A percentile compares a stretch with the other conserved stretches of the same genome.
Evolutionary conservation across 1,140 invertebrate species (phyloP).

Genomic region (Akabosia matsudoensis): DNA sequence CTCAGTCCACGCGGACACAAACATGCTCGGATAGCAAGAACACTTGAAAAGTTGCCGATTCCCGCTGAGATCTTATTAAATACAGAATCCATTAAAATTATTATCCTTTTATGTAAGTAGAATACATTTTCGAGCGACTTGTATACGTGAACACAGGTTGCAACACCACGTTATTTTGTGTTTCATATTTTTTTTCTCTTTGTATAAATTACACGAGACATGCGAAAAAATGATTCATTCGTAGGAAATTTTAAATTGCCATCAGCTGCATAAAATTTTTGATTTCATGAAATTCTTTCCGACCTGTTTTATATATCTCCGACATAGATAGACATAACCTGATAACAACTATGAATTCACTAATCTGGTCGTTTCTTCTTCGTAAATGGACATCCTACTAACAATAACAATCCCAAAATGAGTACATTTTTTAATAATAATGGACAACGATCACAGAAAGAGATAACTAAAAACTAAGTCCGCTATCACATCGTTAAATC

Average conservation of each 20-base stretch:
- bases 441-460: too few relatives aligned
- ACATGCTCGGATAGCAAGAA: not conserved
- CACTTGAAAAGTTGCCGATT: not conserved
- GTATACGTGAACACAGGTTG: not conserved
- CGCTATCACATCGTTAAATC: too few relatives aligned
- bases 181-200: too few relatives aligned
- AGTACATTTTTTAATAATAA: too few relatives aligned
- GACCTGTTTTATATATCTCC: not conserved
- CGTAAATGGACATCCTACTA: too few relatives aligned
- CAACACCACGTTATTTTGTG: too few relatives aligned
- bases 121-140: not conserved
- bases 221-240: constrained; percentile 21
- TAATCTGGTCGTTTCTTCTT: too few relatives aligned
- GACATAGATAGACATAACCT: not conserved
- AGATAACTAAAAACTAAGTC: too few relatives aligned
- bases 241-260: constrained; percentile 14
- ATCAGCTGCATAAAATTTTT: constrained; percentile 12
- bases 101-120: not conserved
- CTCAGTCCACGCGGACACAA: not conserved
- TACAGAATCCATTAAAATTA: constrained; percentile 6
- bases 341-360: too few relatives aligned
- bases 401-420: too few relatives aligned
- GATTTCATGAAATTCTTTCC: not conserved
- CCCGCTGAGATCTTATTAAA: constrained; percentile 10
- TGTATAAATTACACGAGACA: constrained; percentile 6